Percentiles rank a stretch among this genome's conserved stretches.
Evolutionary conservation across 2,888 invertebrate species (phyloP).

Genomic region (Drosophila cracens): DNA sequence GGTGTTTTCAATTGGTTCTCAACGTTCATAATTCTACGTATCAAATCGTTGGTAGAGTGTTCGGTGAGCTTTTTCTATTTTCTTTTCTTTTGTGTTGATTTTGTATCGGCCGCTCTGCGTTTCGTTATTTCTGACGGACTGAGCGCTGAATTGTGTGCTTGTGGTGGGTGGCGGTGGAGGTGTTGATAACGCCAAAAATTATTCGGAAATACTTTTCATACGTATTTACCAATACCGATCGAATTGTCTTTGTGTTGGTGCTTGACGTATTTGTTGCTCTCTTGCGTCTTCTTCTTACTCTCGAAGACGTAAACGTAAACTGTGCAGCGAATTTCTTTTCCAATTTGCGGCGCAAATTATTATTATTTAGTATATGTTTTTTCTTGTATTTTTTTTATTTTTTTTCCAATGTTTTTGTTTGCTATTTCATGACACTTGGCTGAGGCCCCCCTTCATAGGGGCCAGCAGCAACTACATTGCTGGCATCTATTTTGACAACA

Average conservation of each 20-base stretch:
- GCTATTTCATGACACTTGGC: constrained; percentile 55
- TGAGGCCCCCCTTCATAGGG: constrained; percentile 65
- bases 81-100: constrained; percentile 26
- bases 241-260: constrained; percentile 45
- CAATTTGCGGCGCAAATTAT: constrained; percentile 62
- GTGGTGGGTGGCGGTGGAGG: constrained; percentile 45
- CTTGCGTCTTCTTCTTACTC: constrained; percentile 29
- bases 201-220: constrained; percentile 45
- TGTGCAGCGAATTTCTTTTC: constrained; percentile 43
- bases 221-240: constrained; percentile 49
- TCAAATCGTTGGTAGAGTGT: constrained; percentile 58
- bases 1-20: constrained; percentile 99
- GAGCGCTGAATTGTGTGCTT: constrained; percentile 39
- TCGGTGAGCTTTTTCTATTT: constrained; percentile 40
- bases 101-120: constrained; percentile 23
- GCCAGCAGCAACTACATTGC: constrained; percentile 72
- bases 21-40: constrained; percentile 97
- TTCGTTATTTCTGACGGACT: constrained; percentile 36
- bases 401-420: constrained; percentile 18
- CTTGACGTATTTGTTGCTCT: constrained; percentile 65
- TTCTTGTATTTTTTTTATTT: constrained; percentile 9
- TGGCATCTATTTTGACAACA: constrained; percentile 58
- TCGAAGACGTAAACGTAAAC: constrained; percentile 40
- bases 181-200: constrained; percentile 61
- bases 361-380: constrained; percentile 43